Percentiles rank a stretch among this genome's conserved stretches.
Evolutionary conservation across 2,888 invertebrate species (phyloP).

Genomic region (Bembecia ichneumoniformis): DNA sequence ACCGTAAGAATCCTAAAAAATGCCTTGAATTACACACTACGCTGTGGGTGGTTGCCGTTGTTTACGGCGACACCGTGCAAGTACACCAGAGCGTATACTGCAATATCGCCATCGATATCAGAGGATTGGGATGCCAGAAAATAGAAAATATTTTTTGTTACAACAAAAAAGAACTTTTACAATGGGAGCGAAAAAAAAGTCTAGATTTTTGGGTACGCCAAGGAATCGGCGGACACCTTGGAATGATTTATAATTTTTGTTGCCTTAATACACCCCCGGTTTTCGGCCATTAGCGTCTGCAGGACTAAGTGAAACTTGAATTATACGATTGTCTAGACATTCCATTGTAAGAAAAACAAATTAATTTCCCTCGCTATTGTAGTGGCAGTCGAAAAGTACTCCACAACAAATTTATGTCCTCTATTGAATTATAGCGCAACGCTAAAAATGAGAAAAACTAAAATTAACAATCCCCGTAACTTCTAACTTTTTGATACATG

Average conservation of each 20-base stretch:
- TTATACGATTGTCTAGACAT: constrained; percentile 69
- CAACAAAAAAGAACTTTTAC: too few relatives aligned
- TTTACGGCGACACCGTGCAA: too few relatives aligned
- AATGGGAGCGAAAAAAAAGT: too few relatives aligned
- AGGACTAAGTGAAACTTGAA: constrained; percentile 66
- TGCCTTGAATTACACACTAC: too few relatives aligned
- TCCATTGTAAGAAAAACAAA: constrained; percentile 70
- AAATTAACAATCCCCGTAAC: constrained; percentile 15
- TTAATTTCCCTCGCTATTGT: constrained; percentile 58
- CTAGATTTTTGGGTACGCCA: neutral
- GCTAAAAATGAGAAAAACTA: constrained; percentile 39
- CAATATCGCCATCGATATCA: too few relatives aligned
- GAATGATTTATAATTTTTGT: neutral
- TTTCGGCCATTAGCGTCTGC: constrained; percentile 44
- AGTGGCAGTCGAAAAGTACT: constrained; percentile 53
- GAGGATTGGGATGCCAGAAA: too few relatives aligned
- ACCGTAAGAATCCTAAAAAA: too few relatives aligned
- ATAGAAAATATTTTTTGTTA: too few relatives aligned
- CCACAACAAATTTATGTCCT: constrained; percentile 53
- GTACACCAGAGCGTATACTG: too few relatives aligned
- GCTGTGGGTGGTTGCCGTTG: too few relatives aligned
- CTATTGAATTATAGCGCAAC: constrained; percentile 51
- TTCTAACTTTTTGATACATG: neutral
- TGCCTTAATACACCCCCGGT: constrained; percentile 6
- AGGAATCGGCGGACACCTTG: neutral